Percentiles rank a stretch among this genome's conserved stretches.
Conservation (phyloP, 2,888 invertebrate species). For the Drosophila anceps region DNA sequence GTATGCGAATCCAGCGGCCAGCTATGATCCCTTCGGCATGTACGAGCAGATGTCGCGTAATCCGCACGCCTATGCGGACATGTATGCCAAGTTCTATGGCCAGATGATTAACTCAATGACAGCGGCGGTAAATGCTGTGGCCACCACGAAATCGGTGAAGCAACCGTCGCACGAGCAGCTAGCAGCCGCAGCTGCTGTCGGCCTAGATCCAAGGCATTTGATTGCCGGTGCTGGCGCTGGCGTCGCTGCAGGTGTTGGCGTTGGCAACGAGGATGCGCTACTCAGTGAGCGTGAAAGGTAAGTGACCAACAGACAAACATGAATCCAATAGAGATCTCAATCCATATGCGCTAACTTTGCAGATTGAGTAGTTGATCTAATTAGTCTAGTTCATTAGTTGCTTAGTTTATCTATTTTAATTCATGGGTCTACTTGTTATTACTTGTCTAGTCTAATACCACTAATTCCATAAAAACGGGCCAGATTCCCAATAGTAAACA, state of each 20-base stretch:
- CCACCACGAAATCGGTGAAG: constrained; percentile 8
- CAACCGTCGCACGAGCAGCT: constrained; percentile 14
- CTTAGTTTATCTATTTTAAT: neutral
- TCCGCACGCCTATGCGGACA: constrained; percentile 65
- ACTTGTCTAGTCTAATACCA: constrained; percentile 2
- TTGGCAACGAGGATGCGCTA: constrained; percentile 54
- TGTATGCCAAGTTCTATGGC: constrained; percentile 71
- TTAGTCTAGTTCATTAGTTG: neutral
- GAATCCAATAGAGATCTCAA: neutral
- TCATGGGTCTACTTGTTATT: neutral
- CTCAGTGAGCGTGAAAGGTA: constrained; percentile 66
- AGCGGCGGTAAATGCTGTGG: constrained; percentile 52
- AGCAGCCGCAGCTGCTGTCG: neutral
- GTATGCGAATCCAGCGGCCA: constrained; percentile 32
- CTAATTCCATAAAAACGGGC: neutral
- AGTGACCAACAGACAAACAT: constrained; percentile 25
- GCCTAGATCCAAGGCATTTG: constrained; percentile 14
- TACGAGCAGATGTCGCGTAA: constrained; percentile 69
- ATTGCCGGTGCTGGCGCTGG: constrained; percentile 23
- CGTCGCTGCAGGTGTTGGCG: constrained; percentile 1
- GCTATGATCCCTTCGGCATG: constrained; percentile 62
- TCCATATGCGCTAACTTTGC: constrained; percentile 20
- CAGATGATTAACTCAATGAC: constrained; percentile 70
- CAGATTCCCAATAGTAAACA: neutral
- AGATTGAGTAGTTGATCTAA: constrained; percentile 25